Evolutionary conservation across 2,888 invertebrate species (phyloP).

Genomic region (Nasonovia ribisnigri): DNA sequence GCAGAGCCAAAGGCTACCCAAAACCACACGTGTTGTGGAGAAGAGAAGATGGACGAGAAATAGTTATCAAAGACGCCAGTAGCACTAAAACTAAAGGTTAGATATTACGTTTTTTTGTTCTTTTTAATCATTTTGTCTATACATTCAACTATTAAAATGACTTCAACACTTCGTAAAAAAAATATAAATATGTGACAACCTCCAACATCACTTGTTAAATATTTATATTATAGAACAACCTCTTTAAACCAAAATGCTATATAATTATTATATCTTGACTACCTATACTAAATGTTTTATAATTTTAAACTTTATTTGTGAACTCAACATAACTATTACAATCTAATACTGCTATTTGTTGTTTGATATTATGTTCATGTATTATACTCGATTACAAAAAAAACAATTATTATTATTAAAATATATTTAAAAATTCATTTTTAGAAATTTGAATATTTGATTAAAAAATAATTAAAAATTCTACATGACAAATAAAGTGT

Average conservation of each 20-base stretch:
- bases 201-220: not conserved
- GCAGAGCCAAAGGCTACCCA: slow-evolving; percentile 84
- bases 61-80: slow-evolving; percentile 80
- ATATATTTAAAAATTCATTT: not conserved
- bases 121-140: not conserved
- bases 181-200: not conserved
- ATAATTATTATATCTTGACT: too few relatives aligned
- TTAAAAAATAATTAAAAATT: not conserved
- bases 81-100: slow-evolving; percentile 73
- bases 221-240: not conserved
- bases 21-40: slow-evolving; percentile 86
- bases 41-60: slow-evolving; percentile 85
- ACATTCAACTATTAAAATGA: not conserved
- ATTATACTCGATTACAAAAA: too few relatives aligned
- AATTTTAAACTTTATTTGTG: too few relatives aligned
- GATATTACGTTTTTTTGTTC: not conserved
- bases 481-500: not conserved
- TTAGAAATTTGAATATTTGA: not conserved
- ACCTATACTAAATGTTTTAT: too few relatives aligned
- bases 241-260: not conserved
- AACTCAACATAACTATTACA: too few relatives aligned
- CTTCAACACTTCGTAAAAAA: not conserved
- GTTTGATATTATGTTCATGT: too few relatives aligned
- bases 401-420: too few relatives aligned
- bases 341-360: too few relatives aligned